Base-by-base conservation (phyloP, 1,140 invertebrate species). In the Psix sp. region DNA sequence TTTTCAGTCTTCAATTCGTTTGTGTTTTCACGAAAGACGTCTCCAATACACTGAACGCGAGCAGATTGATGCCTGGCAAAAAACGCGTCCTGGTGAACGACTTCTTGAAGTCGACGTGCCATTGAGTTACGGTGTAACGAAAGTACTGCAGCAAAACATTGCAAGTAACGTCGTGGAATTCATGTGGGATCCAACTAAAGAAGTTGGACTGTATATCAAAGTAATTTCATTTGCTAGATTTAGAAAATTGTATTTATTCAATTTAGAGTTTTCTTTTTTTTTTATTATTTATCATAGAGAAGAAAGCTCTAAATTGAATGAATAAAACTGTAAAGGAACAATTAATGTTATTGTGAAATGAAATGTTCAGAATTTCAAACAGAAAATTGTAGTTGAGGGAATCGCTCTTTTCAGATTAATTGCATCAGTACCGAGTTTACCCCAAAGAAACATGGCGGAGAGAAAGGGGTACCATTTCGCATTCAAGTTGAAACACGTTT, bases 401-500 rank as follows among this genome's bases (percentile, higher is more conserved):
- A n/a, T n/a, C n/a, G n/a, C n/a, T n/a, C 10, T 56, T 20, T 63
- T 43, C 76, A 94, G 93, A 93, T 98, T 1, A 97, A 99, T 86
- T 98, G 96, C 83, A 98, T 98, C 60, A 98, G 96, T 65, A 98
- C 97, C 2, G 97, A 98, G 87, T 99, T 99, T 83, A 98, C 97
- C 0, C 95, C 96, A 0, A 98, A 98, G 82, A 98, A 98, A 84
- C 97, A 99, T 86, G 97, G 97, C 17, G 97, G 97, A 2, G 97
- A 98, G 85, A 98, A 98, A 84, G 97, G 97, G 4, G 96, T 98
- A 7, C 97, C 97, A 17, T 98, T 99, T 88, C 90, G 97, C 14
- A 93, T 99, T 65, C 95, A 98, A 86, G 94, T 98, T 45, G 95
- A 96, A 88, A 96, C 94, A 0, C 77, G 85, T 74, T 13, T 85